These are phyloP conservation scores for Mirounga angustirostris DNA, from an alignment of 2,113 vertebrate genomes.

Conservation along the genomic window DNA sequence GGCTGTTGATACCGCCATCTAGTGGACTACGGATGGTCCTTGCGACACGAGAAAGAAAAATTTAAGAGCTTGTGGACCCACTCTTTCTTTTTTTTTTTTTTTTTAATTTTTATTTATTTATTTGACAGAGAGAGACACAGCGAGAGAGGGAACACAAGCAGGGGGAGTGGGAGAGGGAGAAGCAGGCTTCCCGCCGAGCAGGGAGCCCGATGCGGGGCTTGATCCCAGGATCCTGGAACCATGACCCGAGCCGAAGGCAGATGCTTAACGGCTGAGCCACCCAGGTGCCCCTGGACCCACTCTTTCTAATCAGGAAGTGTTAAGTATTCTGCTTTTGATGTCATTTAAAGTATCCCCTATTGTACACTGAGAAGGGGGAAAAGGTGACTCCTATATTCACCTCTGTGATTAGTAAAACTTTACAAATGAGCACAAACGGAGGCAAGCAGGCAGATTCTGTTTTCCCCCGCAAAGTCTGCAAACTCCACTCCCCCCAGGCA, in stretches of 20 bases:
- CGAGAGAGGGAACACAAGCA: too few relatives aligned
- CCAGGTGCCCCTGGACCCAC: neutral
- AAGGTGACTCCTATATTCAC: neutral
- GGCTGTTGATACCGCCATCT: slow-evolving; percentile 77
- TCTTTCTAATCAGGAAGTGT: neutral
- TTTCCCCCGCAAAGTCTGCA: neutral
- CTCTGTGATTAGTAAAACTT: neutral
- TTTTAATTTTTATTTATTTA: too few relatives aligned
- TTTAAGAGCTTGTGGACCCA: neutral
- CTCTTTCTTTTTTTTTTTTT: neutral
- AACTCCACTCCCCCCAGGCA: neutral
- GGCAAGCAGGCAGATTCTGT: neutral
- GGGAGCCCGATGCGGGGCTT: too few relatives aligned
- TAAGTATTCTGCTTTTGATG: neutral
- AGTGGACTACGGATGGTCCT: slow-evolving; percentile 61
- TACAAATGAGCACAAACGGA: neutral
- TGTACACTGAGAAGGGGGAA: neutral
- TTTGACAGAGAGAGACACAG: too few relatives aligned
- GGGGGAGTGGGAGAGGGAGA: too few relatives aligned
- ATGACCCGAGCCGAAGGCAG: too few relatives aligned
- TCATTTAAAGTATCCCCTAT: neutral
- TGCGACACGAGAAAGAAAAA: neutral
- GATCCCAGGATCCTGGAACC: too few relatives aligned
- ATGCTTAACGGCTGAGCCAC: too few relatives aligned
- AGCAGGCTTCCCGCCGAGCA: too few relatives aligned